A percentile compares a stretch with the other conserved stretches of the same genome.
Evolutionary conservation across 1,140 invertebrate genomes (phyloP).

Genomic region (Drosophila serrata): DNA sequence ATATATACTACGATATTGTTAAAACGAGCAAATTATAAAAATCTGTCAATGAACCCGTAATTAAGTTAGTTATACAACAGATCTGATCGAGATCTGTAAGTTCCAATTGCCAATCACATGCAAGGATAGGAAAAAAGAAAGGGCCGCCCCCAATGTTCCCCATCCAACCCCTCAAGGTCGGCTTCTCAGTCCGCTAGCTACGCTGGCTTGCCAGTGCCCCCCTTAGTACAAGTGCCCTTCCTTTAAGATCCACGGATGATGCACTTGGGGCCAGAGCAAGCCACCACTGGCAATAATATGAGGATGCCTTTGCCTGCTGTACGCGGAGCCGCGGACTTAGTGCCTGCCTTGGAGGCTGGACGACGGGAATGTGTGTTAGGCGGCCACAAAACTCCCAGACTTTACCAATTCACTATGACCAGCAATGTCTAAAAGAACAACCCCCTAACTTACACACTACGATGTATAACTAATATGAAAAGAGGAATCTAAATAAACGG

Average conservation of each 20-base stretch:
- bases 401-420: constrained; percentile 49
- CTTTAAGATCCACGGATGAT: background rate
- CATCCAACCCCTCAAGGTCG: constrained; percentile 6
- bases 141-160: constrained; percentile 7
- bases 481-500: constrained; percentile 71
- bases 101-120: constrained; percentile 28
- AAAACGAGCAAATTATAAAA: constrained; percentile 65
- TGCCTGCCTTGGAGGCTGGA: constrained; percentile 40
- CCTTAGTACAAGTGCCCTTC: background rate
- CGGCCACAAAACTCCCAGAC: constrained; percentile 51
- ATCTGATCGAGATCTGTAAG: constrained; percentile 46
- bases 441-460: constrained; percentile 41
- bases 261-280: constrained; percentile 17
- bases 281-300: constrained; percentile 61
- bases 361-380: background rate
- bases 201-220: constrained; percentile 16
- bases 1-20: constrained; percentile 61
- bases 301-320: constrained; percentile 71
- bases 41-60: constrained; percentile 57
- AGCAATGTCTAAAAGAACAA: constrained; percentile 50
- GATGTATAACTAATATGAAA: constrained; percentile 61
- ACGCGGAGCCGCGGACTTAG: constrained; percentile 40
- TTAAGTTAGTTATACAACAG: constrained; percentile 49
- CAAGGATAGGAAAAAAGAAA: constrained; percentile 22
- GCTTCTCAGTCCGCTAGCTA: constrained; percentile 25